Percentiles rank a stretch among this genome's conserved stretches.
Evolutionary conservation across 2,888 invertebrate genomes (phyloP).

Genomic region (Palloptera scutellata): DNA sequence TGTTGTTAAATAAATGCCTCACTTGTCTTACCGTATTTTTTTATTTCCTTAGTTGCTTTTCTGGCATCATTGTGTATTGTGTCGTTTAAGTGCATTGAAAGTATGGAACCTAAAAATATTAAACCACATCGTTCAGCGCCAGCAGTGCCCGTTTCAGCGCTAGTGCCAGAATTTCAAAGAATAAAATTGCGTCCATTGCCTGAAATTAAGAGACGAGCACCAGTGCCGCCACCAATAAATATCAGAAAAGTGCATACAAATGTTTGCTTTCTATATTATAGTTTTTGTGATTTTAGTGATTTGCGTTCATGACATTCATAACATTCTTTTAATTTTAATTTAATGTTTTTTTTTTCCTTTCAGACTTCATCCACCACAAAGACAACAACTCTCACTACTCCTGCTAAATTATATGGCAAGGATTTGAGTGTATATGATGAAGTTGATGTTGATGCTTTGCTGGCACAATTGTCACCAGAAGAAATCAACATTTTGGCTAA

Average conservation of each 20-base stretch:
- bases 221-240: conserved; percentile 52
- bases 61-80: background rate
- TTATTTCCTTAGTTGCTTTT: too few species aligned
- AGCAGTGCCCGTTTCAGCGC: background rate
- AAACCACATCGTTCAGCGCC: background rate
- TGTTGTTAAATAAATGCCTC: background rate
- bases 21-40: background rate
- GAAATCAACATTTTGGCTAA: conserved; percentile 97
- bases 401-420: conserved; percentile 88
- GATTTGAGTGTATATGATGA: conserved; percentile 92
- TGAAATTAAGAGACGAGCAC: conserved; percentile 53
- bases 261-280: background rate
- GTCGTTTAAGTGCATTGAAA: background rate
- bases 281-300: background rate
- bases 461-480: conserved; percentile 91
- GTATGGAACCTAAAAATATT: background rate
- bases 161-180: conserved; percentile 54
- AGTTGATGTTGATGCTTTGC: conserved; percentile 93
- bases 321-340: too few species aligned
- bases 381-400: conserved; percentile 89
- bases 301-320: background rate
- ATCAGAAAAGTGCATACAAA: conserved; percentile 32
- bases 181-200: conserved; percentile 55
- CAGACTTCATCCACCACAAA: conserved; percentile 90
- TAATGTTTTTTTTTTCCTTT: conserved; percentile 46